phyloP scores from a whole-genome alignment of 1,140 invertebrate genomes.

The Monochamus saltuarius region DNA sequence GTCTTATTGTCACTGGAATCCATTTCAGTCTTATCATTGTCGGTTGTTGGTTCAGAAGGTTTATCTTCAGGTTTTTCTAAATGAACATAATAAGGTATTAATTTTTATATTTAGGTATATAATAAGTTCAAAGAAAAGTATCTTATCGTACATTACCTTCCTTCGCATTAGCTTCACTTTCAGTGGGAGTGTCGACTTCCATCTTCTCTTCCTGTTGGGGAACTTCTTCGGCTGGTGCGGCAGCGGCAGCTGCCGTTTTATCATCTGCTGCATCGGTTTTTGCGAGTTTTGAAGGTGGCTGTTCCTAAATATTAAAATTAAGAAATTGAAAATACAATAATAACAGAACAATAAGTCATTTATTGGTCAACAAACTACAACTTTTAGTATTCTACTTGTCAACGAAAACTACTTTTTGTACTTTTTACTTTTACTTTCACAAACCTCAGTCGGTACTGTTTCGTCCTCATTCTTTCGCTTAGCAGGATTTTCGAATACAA shows the following conservation, averaged over 20 bases:
- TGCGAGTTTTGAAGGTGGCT: conserved; percentile 27
- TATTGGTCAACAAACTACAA: too few species aligned
- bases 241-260: neutral
- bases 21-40: conserved; percentile 21
- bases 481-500: conserved; percentile 31
- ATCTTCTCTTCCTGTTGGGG: conserved; percentile 2
- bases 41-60: neutral
- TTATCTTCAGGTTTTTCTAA: too few species aligned
- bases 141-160: neutral
- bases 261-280: conserved; percentile 20
- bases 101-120: too few species aligned
- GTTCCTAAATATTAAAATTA: conserved; percentile 3
- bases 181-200: conserved; percentile 5
- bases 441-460: conserved; percentile 34
- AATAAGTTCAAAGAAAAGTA: too few species aligned
- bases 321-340: too few species aligned
- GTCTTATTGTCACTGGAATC: conserved; percentile 10
- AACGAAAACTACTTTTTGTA: too few species aligned
- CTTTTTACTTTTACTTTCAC: conserved; percentile 9
- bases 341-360: too few species aligned
- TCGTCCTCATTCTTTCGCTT: conserved; percentile 44
- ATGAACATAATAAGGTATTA: too few species aligned
- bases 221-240: neutral
- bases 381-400: too few species aligned
- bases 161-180: neutral